Base-by-base conservation (phyloP, 2,888 invertebrate genomes). In the Tipula helvola region DNA sequence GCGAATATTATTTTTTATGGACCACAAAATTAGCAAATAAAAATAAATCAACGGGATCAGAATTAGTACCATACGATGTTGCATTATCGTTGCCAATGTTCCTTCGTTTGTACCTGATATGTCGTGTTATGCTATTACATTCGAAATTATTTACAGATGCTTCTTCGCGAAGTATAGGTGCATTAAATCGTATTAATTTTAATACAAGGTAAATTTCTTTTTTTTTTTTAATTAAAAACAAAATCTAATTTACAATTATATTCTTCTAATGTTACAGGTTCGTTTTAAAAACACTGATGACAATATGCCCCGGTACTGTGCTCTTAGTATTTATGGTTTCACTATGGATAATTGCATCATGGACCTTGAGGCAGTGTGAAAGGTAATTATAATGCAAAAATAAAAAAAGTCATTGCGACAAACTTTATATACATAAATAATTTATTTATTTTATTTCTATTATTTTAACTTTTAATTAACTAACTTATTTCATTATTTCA, bases 111-210 rank as follows among this genome's bases (percentile, higher is more conserved):
- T 99, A 99, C 94, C 95, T 99, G 92, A 98, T 99, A 93, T 99
- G 98, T 93, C 96, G 99, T 90, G 99, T 99, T 90, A 99, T 99
- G 99, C 94, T 99, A 91, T 95, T 99, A 90, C 99, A 99, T 93
- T 98, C 98, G 93, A 98, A 99, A 94, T 94, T 99, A 90, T 99
- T 99, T 94, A 99, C 99, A 88, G 99, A 99, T 93, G 99, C 99
- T 90, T 99, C 99, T 89, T 99, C 99, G 88, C 95, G 99, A 92
- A 97, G 97, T 93, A 98, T 97, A 94, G 98, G 97, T 93, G 98
- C 96, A 92, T 95, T 99, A 92, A 98, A 98, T 94, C 95, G 98
- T 92, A 99, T 99, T 92, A 98, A 99, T 94, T 99, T 99, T 95
- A 97, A 97, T 92, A 98, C 99, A 92, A 96, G 96, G 93, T 86